A percentile compares a stretch with the other conserved stretches of the same genome.
Conservation (phyloP, 2,797 vertebrate genomes). For the Hybognathus amarus region DNA sequence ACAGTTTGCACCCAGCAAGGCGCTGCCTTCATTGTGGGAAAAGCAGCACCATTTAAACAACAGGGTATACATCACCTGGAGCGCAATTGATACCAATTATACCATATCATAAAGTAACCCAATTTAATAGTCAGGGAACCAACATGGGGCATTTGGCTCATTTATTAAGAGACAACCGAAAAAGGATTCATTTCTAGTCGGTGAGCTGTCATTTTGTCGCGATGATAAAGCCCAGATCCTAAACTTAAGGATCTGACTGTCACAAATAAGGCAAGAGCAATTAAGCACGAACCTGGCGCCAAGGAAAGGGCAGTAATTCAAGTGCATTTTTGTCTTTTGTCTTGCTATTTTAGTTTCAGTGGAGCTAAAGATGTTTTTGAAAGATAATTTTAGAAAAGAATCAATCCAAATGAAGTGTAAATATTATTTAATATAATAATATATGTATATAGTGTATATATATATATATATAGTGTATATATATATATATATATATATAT, state of each 20-base stretch:
- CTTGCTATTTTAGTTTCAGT: slow-evolving; percentile 32
- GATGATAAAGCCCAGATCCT: slow-evolving; percentile 67
- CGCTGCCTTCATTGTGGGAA: slow-evolving; percentile 53
- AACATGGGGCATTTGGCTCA: slow-evolving; percentile 66
- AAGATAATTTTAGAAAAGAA: neutral
- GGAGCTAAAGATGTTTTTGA: neutral
- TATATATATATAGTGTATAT: too few species aligned
- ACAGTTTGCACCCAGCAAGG: slow-evolving; percentile 60
- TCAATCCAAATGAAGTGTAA: neutral
- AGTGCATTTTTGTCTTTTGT: slow-evolving; percentile 39
- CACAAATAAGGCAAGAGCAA: slow-evolving; percentile 46
- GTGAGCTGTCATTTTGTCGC: slow-evolving; percentile 74
- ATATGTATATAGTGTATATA: too few species aligned
- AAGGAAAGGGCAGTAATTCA: slow-evolving; percentile 45
- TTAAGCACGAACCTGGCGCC: slow-evolving; percentile 34
- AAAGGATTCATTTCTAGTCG: slow-evolving; percentile 81
- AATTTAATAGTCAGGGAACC: slow-evolving; percentile 69
- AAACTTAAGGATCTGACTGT: slow-evolving; percentile 56
- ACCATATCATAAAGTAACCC: slow-evolving; percentile 71
- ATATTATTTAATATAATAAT: neutral
- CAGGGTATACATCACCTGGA: slow-evolving; percentile 66
- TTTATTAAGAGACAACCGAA: slow-evolving; percentile 68
- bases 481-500: too few species aligned
- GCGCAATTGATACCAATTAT: slow-evolving; percentile 71
- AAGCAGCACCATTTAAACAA: slow-evolving; percentile 60